Base-by-base conservation (phyloP, 2,113 vertebrate genomes). In the Elaphurus davidianus region DNA sequence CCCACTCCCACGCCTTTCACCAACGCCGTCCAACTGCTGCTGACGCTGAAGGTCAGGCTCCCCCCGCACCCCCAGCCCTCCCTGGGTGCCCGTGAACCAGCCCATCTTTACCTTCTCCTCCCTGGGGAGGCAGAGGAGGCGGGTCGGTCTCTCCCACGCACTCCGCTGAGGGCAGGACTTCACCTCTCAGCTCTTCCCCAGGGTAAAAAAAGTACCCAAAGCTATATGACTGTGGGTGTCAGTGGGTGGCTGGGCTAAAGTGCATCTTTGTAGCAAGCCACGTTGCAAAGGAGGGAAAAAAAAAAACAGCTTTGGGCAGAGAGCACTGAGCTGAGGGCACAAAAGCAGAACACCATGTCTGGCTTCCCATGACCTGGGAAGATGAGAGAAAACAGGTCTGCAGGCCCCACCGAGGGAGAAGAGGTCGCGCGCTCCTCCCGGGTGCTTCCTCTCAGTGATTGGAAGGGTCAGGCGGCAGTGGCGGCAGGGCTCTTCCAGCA, bases 11-110 rank as follows among this genome's bases (percentile, higher is more conserved):
- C 99, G 0, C 99, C 99, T 1, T 99, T 99, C 87, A 99, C 99
- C 97, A 99, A 99, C 2, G 99, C 99, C 6, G 86, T 99, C 85
- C 99, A 99, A 96, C 99, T 99, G 13, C 98, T 99, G 78, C 99
- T 99, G 87, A 99, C 99, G 0, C 98, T 99, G 36, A 99, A 99
- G 99, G 99, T 99, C 98, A 92, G 98, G 45, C 43, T 21, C 47
- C 64, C 40, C 45, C 23, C 54, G 0, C 36, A 13, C 40, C 40
- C 71, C 71, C 76, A 1, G 7, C 19, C 78, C 54, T 47, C 57
- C 28, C 62, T 16, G 17, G 5, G 52, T 21, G 7, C 30, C 17
- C 7, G 19, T 17, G 5, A 30, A 21, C 23, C 14, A 14, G 33
- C 45, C 19, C 13, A 2, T 1, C 14, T 16, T 30, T 12, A 27